Evolutionary conservation across 2,888 invertebrate species (phyloP).

Genomic region (Alitta virens): DNA sequence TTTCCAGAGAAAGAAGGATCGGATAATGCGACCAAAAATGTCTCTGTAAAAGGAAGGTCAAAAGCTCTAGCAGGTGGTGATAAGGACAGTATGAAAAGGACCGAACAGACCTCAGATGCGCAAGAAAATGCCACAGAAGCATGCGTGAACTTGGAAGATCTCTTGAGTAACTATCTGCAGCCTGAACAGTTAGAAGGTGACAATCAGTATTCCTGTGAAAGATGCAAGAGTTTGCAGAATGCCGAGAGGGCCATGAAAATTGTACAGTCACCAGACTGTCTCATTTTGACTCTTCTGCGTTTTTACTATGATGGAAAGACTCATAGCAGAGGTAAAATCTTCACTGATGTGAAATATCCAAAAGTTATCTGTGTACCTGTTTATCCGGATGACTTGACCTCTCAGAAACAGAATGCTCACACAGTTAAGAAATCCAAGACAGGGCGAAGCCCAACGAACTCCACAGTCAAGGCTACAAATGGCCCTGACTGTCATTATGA

Average conservation of each 20-base stretch:
- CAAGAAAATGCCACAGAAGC: background rate
- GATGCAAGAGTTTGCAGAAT: constrained; percentile 73
- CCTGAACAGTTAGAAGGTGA: constrained; percentile 77
- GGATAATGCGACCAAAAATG: background rate
- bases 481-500: constrained; percentile 45
- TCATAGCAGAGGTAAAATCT: constrained; percentile 76
- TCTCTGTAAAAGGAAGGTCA: background rate
- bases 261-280: constrained; percentile 72
- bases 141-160: constrained; percentile 65
- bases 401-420: background rate
- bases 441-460: background rate
- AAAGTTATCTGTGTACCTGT: constrained; percentile 49
- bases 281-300: constrained; percentile 78
- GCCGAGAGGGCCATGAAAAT: constrained; percentile 72
- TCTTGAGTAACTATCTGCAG: constrained; percentile 74
- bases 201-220: constrained; percentile 78
- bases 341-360: constrained; percentile 60
- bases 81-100: background rate
- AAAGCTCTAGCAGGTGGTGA: background rate
- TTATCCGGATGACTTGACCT: constrained; percentile 19
- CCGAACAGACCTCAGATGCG: background rate
- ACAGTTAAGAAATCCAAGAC: background rate
- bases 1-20: constrained; percentile 41
- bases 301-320: constrained; percentile 73
- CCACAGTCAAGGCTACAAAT: background rate